phyloP scores from a whole-genome alignment of 2,888 invertebrate species.

The Eurytoma adleriae region DNA sequence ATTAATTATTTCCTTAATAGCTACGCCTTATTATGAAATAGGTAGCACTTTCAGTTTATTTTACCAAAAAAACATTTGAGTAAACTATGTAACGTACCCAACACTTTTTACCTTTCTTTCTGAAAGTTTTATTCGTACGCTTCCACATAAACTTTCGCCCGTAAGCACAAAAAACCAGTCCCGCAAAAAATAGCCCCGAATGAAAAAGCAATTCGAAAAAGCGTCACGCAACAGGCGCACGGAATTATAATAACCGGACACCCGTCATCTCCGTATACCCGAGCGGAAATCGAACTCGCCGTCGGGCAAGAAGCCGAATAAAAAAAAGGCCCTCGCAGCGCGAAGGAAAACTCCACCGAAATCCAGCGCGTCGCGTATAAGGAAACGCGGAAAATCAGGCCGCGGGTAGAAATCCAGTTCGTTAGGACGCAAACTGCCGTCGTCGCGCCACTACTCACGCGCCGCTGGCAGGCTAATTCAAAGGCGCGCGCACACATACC shows the following conservation, averaged over 20 bases:
- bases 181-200: no score
- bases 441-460: slow-evolving; percentile 5
- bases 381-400: slow-evolving; percentile 12
- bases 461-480: slow-evolving; percentile 15
- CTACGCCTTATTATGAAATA: no score
- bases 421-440: slow-evolving; percentile 21
- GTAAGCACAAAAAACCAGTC: no score
- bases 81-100: no score
- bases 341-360: not conserved
- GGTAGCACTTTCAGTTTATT: no score
- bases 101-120: no score
- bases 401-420: slow-evolving; percentile 23
- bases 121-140: no score
- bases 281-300: not conserved
- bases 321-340: not conserved
- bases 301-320: not conserved
- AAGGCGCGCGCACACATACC: not conserved
- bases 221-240: no score
- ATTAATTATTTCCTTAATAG: no score
- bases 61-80: no score
- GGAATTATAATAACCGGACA: slow-evolving; percentile 16
- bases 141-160: no score
- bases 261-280: not conserved
- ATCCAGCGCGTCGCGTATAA: not conserved
- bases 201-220: no score